phyloP scores from a whole-genome alignment of 2,797 vertebrate genomes.

The Anabacerthia variegaticeps region DNA sequence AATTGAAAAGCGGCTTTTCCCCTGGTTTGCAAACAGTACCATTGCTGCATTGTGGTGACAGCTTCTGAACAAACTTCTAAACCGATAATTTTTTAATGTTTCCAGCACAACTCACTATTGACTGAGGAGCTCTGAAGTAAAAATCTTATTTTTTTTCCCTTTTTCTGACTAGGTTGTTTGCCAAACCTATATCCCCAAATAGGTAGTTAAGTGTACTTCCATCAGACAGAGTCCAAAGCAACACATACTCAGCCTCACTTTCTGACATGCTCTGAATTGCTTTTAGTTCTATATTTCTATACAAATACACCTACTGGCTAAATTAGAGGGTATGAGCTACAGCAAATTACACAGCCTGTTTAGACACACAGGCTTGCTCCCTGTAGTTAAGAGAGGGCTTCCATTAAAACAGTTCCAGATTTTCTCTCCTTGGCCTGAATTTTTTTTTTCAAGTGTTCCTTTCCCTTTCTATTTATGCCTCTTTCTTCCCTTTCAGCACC shows the following conservation, averaged over 20 bases:
- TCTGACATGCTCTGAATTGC: conserved; percentile 11
- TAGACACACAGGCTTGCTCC: neutral
- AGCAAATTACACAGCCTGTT: conserved; percentile 53
- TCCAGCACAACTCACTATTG: neutral
- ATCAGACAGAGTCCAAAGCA: neutral
- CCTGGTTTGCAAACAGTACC: neutral
- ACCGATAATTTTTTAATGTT: neutral
- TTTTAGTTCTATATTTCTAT: conserved; percentile 18
- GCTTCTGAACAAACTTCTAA: neutral
- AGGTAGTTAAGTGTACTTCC: neutral
- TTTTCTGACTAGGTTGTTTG: neutral
- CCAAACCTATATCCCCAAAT: neutral
- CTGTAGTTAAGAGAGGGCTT: neutral
- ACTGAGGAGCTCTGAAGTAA: neutral
- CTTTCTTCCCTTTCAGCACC: neutral
- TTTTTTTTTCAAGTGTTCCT: neutral
- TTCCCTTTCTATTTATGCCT: conserved; percentile 26
- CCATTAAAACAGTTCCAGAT: conserved; percentile 4
- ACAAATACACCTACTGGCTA: conserved; percentile 33
- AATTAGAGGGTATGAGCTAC: neutral
- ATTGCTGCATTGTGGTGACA: neutral
- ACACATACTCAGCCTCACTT: neutral
- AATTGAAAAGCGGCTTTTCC: neutral
- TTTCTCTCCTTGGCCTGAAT: neutral
- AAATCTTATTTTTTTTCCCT: neutral